phyloP scores from a whole-genome alignment of 2,797 vertebrate species.

The Platalea minor region DNA sequence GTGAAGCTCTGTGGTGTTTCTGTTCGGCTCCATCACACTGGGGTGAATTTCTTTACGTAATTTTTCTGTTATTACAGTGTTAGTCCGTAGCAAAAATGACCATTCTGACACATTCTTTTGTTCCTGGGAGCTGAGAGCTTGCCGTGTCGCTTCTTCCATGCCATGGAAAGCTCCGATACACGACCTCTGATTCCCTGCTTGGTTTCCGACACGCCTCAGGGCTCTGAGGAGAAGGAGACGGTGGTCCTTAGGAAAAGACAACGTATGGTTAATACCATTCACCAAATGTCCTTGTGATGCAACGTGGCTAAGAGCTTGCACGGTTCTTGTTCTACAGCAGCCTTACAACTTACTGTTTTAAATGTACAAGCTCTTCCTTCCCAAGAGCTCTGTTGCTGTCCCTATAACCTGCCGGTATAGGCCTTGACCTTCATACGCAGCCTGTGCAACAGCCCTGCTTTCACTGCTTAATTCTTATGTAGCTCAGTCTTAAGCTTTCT shows the following conservation, averaged over 20 bases:
- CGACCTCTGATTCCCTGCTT: background rate
- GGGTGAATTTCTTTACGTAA: background rate
- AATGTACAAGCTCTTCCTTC: background rate
- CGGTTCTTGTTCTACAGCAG: background rate
- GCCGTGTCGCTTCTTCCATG: fast-evolving
- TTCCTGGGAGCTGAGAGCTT: background rate
- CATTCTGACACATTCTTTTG: background rate
- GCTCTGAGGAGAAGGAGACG: background rate
- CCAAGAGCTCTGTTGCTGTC: background rate
- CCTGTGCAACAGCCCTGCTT: background rate
- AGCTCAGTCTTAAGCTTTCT: background rate
- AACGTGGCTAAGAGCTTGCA: background rate
- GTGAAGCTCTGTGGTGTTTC: background rate
- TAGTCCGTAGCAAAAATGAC: background rate
- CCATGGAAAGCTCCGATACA: fast-evolving
- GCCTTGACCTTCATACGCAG: background rate
- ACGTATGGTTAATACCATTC: background rate
- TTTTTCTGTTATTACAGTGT: background rate
- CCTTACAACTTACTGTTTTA: background rate
- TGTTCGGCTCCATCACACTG: background rate
- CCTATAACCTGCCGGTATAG: background rate
- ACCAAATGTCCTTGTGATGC: background rate
- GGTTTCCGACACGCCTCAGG: background rate
- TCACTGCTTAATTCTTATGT: background rate
- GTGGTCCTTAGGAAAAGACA: background rate